Conservation (phyloP, 2,797 vertebrate genomes). For the Cottoperca gobio region DNA sequence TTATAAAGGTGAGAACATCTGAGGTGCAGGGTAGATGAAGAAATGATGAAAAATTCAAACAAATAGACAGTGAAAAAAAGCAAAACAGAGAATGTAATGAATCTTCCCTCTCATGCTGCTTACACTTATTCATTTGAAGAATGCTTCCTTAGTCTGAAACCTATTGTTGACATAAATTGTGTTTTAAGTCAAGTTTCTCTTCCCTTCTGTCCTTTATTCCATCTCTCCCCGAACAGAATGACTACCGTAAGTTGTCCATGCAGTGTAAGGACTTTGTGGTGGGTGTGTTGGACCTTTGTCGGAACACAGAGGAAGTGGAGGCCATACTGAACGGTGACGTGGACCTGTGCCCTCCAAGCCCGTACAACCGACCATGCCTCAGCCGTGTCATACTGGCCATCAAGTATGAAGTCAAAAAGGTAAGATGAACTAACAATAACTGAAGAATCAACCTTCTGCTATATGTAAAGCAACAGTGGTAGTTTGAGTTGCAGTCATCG, state of each 20-base stretch:
- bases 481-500: background rate
- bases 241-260: conserved; percentile 98
- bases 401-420: conserved; percentile 98
- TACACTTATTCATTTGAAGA: background rate
- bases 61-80: background rate
- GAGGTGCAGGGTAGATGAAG: background rate
- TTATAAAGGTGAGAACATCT: background rate
- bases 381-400: conserved; percentile 95
- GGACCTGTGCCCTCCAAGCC: conserved; percentile 87
- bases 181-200: background rate
- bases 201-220: background rate
- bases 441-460: background rate
- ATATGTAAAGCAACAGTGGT: background rate
- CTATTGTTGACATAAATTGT: background rate
- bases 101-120: background rate
- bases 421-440: conserved; percentile 51
- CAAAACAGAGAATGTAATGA: background rate
- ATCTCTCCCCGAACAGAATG: conserved; percentile 85
- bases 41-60: too few relatives aligned
- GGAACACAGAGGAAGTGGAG: conserved; percentile 96
- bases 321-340: conserved; percentile 96
- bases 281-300: conserved; percentile 95
- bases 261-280: conserved; percentile 99
- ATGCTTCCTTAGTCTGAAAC: background rate
- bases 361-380: conserved; percentile 93